These are phyloP conservation scores for Trachemys scripta DNA, from an alignment of 2,113 vertebrate species.

Conservation along the genomic window DNA sequence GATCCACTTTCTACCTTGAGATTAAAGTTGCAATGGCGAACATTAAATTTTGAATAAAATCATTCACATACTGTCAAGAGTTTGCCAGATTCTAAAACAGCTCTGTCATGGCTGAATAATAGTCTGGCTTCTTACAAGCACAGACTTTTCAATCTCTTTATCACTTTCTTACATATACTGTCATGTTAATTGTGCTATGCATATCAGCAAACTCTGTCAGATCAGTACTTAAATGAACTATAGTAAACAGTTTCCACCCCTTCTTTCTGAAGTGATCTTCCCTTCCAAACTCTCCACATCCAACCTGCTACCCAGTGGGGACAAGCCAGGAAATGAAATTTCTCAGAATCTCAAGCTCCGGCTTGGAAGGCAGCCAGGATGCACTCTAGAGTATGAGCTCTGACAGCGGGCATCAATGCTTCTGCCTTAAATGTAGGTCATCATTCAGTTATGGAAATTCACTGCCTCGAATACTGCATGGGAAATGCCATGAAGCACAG, in stretches of 20 bases:
- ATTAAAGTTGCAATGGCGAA: neutral
- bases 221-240: neutral
- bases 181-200: slow-evolving; percentile 18
- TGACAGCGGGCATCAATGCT: neutral
- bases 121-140: neutral
- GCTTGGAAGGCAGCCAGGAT: slow-evolving; percentile 71
- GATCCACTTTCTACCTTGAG: too few relatives aligned
- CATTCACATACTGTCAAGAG: neutral
- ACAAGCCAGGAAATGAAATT: slow-evolving; percentile 72
- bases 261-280: slow-evolving; percentile 11
- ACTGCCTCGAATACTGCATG: neutral
- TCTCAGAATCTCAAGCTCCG: slow-evolving; percentile 63
- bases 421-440: slow-evolving; percentile 72
- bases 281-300: neutral
- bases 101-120: neutral
- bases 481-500: slow-evolving; percentile 14
- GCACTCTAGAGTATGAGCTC: neutral
- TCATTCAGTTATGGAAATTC: slow-evolving; percentile 47
- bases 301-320: neutral
- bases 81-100: neutral
- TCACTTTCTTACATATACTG: slow-evolving; percentile 20
- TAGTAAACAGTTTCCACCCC: slow-evolving; percentile 27
- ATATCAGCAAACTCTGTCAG: slow-evolving; percentile 46
- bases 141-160: neutral
- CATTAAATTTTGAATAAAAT: neutral